Conservation (phyloP, 2,113 vertebrate genomes). For the Dasyurus viverrinus region DNA sequence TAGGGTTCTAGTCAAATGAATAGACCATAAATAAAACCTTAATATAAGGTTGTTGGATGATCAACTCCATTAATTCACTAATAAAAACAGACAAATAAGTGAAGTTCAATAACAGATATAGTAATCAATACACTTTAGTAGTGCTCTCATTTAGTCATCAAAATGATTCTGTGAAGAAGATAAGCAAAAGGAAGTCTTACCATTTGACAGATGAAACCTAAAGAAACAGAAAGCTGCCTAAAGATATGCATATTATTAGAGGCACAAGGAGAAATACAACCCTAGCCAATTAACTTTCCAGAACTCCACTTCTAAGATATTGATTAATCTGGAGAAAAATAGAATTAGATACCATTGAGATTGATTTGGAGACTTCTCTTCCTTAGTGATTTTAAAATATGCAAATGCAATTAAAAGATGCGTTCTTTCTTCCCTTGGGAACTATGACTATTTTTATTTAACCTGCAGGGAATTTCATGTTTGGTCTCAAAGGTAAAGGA, state of each 20-base stretch:
- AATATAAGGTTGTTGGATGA: background rate
- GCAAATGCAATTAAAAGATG: background rate
- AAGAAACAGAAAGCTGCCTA: background rate
- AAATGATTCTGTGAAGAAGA: background rate
- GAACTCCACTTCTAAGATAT: background rate
- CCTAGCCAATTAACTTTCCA: background rate
- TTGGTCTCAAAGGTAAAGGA: background rate
- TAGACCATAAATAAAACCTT: background rate
- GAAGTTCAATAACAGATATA: background rate
- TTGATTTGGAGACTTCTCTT: background rate
- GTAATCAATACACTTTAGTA: background rate
- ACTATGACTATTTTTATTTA: background rate
- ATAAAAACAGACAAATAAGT: background rate
- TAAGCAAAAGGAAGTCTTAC: background rate
- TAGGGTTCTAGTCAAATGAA: background rate
- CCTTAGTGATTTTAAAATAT: background rate
- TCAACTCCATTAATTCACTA: background rate
- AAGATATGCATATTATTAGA: background rate
- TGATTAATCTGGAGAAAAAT: background rate
- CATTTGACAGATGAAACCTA: background rate
- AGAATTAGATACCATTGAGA: background rate
- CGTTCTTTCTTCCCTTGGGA: background rate
- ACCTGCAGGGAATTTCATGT: background rate
- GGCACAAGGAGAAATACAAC: background rate
- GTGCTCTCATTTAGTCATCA: background rate